Conservation (phyloP, 2,113 vertebrate genomes). For the Podiceps cristatus region DNA sequence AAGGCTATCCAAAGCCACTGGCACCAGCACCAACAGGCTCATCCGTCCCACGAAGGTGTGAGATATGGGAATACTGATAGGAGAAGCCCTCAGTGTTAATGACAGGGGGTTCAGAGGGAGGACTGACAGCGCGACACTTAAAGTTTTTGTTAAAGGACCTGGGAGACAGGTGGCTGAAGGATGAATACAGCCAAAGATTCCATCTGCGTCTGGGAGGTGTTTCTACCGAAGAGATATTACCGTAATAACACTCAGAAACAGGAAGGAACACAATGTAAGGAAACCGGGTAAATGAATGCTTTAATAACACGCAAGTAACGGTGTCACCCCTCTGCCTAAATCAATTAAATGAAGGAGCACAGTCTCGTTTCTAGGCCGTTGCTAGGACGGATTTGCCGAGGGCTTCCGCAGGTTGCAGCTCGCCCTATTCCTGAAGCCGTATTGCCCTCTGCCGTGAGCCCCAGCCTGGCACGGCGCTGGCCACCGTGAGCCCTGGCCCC, state of each 20-base stretch:
- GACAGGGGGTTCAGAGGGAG: neutral
- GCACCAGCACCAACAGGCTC: neutral
- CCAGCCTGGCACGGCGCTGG: neutral
- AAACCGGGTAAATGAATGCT: constrained; percentile 55
- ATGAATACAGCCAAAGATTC: neutral
- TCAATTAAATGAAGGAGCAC: constrained; percentile 50
- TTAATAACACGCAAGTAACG: constrained; percentile 62
- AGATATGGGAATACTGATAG: neutral
- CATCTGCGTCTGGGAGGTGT: neutral
- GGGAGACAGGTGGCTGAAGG: neutral
- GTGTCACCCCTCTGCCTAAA: constrained; percentile 57
- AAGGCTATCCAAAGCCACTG: neutral
- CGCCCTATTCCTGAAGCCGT: constrained; percentile 10
- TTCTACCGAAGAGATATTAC: constrained; percentile 9
- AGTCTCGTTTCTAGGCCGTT: constrained; percentile 33
- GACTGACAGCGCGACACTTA: neutral
- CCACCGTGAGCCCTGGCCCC: accelerated
- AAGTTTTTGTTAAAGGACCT: neutral
- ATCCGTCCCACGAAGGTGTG: neutral
- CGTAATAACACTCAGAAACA: neutral
- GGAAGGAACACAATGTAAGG: neutral
- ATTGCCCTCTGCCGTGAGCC: constrained; percentile 65
- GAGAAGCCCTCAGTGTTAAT: neutral
- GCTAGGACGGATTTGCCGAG: constrained; percentile 6
- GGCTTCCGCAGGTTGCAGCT: neutral